Percentiles rank a stretch among this genome's conserved stretches.
Conservation (phyloP, 2,797 vertebrate genomes). For the Catharus ustulatus region DNA sequence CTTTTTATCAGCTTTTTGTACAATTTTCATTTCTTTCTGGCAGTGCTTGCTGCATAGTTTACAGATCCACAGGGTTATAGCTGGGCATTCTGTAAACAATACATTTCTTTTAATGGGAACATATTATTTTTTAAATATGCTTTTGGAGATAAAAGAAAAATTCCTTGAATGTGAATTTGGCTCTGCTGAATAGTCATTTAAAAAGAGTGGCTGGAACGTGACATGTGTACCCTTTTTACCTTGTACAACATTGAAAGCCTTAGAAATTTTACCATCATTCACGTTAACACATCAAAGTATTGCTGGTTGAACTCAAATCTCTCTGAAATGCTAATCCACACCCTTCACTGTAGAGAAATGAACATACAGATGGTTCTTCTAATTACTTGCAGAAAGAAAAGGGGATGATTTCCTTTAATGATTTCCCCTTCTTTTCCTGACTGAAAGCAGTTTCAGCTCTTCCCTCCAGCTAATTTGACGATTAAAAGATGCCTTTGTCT, state of each 20-base stretch:
- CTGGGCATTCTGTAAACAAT: background rate
- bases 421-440: slow-evolving; percentile 51
- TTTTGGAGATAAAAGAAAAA: slow-evolving; percentile 28
- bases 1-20: background rate
- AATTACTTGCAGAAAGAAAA: slow-evolving; percentile 63
- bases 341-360: slow-evolving; percentile 50
- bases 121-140: background rate
- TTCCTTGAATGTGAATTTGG: slow-evolving; percentile 16
- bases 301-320: slow-evolving; percentile 56
- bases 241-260: slow-evolving; percentile 26
- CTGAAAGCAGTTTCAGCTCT: slow-evolving; percentile 52
- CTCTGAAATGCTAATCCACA: slow-evolving; percentile 69
- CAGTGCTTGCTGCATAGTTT: background rate
- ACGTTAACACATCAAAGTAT: slow-evolving; percentile 65
- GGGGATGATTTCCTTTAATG: slow-evolving; percentile 66
- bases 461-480: slow-evolving; percentile 55
- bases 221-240: slow-evolving; percentile 41
- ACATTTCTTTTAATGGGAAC: slow-evolving; percentile 5
- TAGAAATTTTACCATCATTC: slow-evolving; percentile 57
- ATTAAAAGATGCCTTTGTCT: slow-evolving; percentile 65
- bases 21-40: background rate
- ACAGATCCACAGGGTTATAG: background rate
- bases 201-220: slow-evolving; percentile 43
- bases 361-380: slow-evolving; percentile 67
- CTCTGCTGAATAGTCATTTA: slow-evolving; percentile 17